phyloP scores from a whole-genome alignment of 2,113 vertebrate genomes.

The Apteryx mantelli region DNA sequence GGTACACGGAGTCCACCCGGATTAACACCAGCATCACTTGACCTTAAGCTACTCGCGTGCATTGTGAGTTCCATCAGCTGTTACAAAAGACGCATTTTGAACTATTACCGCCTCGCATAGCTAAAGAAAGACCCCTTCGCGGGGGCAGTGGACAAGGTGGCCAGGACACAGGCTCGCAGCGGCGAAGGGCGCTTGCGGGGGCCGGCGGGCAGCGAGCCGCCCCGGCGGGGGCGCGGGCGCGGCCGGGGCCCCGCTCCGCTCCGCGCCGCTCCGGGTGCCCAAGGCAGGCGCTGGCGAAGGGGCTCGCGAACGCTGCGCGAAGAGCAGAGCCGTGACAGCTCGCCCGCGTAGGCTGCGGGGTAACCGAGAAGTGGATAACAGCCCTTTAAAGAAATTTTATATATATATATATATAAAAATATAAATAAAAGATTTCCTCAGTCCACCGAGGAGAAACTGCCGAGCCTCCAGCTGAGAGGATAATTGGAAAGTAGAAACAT shows the following conservation, averaged over 20 bases:
- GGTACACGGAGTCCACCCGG: background rate
- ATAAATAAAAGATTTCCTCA: background rate
- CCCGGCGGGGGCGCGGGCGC: too few species aligned
- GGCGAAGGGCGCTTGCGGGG: background rate
- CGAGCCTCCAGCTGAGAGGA: background rate
- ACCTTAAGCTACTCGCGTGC: background rate
- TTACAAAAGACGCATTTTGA: background rate
- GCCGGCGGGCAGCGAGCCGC: too few species aligned
- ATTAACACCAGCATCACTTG: background rate
- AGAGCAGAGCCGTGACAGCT: background rate
- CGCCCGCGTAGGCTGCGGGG: background rate
- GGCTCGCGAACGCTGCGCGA: background rate
- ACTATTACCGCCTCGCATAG: background rate
- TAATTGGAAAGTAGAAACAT: constrained; percentile 31
- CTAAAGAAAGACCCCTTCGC: background rate
- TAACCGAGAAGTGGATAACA: background rate
- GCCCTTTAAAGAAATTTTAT: background rate
- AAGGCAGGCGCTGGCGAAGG: too few species aligned
- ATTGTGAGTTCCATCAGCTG: background rate
- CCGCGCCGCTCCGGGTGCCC: too few species aligned
- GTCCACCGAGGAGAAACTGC: background rate
- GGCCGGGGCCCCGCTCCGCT: too few species aligned
- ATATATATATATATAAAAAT: background rate
- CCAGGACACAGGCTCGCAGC: background rate
- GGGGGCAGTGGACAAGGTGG: background rate